A percentile compares a stretch with the other conserved stretches of the same genome.
Evolutionary conservation across 1,140 invertebrate species (phyloP).

Genomic region (Metaphire vulgaris): DNA sequence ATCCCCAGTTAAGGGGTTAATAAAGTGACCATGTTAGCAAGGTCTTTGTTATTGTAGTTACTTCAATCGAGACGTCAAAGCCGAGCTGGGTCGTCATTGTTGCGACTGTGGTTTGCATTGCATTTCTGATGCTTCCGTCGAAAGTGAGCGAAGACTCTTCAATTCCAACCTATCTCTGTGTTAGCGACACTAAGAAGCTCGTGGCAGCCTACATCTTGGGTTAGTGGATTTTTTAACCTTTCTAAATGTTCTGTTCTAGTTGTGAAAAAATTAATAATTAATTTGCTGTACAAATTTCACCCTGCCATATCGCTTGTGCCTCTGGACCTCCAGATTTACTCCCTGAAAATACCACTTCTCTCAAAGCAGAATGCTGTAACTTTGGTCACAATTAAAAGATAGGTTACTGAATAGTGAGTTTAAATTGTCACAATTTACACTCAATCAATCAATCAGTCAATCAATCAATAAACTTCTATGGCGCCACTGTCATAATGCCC

Average conservation of each 20-base stretch:
- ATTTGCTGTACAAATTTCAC: neutral
- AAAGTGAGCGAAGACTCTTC: neutral
- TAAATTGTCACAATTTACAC: too few species aligned
- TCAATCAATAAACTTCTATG: too few species aligned
- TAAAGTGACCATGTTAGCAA: neutral
- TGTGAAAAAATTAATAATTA: neutral
- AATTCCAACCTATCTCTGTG: neutral
- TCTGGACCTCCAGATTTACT: neutral
- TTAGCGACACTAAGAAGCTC: neutral
- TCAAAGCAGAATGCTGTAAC: neutral
- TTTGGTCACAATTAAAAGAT: too few species aligned
- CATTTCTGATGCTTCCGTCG: neutral
- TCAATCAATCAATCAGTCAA: too few species aligned
- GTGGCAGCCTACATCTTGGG: neutral
- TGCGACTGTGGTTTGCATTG: neutral
- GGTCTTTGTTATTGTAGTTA: neutral
- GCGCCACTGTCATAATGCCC: too few species aligned
- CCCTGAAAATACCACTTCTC: neutral
- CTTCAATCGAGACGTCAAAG: neutral
- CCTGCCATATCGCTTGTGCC: too few species aligned
- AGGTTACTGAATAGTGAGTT: too few species aligned
- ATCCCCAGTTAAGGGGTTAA: neutral
- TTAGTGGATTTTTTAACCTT: neutral
- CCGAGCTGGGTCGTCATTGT: neutral
- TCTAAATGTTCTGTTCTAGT: neutral